Percentiles rank a stretch among this genome's conserved stretches.
Conservation (phyloP, 2,888 invertebrate genomes). For the Sarcophaga variegata region DNA sequence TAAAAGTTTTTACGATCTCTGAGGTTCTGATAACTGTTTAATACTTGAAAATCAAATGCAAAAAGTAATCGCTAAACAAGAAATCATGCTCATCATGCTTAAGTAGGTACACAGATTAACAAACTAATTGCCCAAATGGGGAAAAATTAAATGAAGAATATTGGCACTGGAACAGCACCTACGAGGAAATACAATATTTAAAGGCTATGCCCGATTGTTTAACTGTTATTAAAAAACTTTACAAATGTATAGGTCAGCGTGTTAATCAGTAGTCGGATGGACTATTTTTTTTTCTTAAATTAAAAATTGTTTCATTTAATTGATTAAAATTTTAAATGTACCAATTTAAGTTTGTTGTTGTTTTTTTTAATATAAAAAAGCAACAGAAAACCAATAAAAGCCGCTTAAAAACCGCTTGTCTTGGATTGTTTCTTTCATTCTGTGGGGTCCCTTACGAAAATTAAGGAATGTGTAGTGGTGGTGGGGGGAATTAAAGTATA, state of each 20-base stretch:
- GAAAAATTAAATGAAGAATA: too few species aligned
- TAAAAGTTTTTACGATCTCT: too few species aligned
- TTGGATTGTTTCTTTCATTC: neutral
- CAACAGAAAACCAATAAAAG: neutral
- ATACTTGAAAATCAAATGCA: too few species aligned
- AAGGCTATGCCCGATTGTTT: too few species aligned
- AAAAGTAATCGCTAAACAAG: too few species aligned
- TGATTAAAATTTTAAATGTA: neutral
- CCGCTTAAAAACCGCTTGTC: neutral
- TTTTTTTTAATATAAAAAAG: too few species aligned
- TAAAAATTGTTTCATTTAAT: neutral
- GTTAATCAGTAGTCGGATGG: neutral
- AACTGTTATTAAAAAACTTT: neutral
- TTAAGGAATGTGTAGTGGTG: neutral
- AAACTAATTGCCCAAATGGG: too few species aligned
- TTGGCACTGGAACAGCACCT: too few species aligned
- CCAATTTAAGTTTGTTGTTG: neutral
- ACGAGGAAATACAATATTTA: too few species aligned
- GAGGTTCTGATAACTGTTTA: too few species aligned
- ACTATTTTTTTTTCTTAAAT: neutral
- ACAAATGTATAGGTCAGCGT: neutral
- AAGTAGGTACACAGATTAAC: too few species aligned
- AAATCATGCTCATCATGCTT: too few species aligned
- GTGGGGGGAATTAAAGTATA: neutral
- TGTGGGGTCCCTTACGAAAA: conserved; percentile 59